These are phyloP conservation scores for Megaceryle maxima DNA, from an alignment of 2,113 vertebrate genomes.

Conservation along the genomic window DNA sequence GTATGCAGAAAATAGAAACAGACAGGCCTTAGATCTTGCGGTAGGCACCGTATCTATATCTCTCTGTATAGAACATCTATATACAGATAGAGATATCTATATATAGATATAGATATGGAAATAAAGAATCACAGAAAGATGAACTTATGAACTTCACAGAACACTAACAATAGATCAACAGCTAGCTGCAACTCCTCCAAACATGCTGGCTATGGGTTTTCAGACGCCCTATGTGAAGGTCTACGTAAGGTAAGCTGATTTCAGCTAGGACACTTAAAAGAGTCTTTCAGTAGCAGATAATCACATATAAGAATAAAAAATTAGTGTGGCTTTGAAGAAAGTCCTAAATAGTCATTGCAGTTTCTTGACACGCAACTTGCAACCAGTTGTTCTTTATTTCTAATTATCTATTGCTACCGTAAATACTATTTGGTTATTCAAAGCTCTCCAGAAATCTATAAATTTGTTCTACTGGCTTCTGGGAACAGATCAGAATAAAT, in stretches of 20 bases:
- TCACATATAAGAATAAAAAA: not conserved
- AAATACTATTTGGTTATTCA: not conserved
- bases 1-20: conserved; percentile 86
- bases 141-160: conserved; percentile 21
- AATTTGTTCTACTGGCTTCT: not conserved
- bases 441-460: not conserved
- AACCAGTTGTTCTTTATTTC: not conserved
- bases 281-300: conserved; percentile 10
- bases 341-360: not conserved
- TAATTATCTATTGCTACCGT: not conserved
- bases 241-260: not conserved
- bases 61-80: conserved; percentile 53
- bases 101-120: conserved; percentile 68
- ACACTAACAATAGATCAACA: not conserved
- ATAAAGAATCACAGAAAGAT: conserved; percentile 63
- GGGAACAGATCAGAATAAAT: not conserved
- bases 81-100: conserved; percentile 42
- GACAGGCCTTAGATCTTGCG: conserved; percentile 76
- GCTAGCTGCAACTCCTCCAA: not conserved
- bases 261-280: not conserved
- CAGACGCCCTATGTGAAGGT: not conserved
- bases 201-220: not conserved
- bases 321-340: not conserved
- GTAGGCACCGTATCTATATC: conserved; percentile 63
- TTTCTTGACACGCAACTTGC: not conserved